phyloP scores from a whole-genome alignment of 1,140 invertebrate genomes.

The Steinernema khuongi region DNA sequence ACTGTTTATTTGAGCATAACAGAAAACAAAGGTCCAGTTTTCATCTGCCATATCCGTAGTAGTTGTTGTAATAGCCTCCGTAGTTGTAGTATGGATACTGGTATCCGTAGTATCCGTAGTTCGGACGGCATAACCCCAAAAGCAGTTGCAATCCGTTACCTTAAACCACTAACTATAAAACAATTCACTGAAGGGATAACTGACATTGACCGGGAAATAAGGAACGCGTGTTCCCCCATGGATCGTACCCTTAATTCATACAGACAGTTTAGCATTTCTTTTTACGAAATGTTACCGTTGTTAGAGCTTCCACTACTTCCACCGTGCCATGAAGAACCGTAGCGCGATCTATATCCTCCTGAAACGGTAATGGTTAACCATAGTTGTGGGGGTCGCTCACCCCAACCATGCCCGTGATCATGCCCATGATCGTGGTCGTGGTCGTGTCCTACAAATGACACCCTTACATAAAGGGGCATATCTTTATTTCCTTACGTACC shows the following conservation, averaged over 20 bases:
- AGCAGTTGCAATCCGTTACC: neutral
- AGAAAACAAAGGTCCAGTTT: too few relatives aligned
- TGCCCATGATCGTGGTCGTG: conserved; percentile 3
- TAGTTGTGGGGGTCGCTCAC: neutral
- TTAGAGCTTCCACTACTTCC: neutral
- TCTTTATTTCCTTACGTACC: neutral
- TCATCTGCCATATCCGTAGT: too few relatives aligned
- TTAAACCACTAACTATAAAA: neutral
- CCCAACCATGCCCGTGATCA: neutral
- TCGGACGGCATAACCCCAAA: neutral
- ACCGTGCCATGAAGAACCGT: neutral
- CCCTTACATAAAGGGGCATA: neutral
- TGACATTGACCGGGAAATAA: neutral
- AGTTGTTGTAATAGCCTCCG: neutral
- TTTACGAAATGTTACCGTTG: neutral
- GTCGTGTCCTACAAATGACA: neutral
- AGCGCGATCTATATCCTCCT: neutral
- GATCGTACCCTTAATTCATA: neutral
- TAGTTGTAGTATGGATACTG: neutral
- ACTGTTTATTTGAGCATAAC: too few relatives aligned
- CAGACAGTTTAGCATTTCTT: too few relatives aligned
- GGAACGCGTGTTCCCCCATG: neutral
- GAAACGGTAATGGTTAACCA: neutral
- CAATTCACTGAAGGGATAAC: neutral
- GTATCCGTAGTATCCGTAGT: neutral